A percentile compares a stretch with the other conserved stretches of the same genome.
phyloP scores from a whole-genome alignment of 2,888 invertebrate species.

The Athetis lepigone region DNA sequence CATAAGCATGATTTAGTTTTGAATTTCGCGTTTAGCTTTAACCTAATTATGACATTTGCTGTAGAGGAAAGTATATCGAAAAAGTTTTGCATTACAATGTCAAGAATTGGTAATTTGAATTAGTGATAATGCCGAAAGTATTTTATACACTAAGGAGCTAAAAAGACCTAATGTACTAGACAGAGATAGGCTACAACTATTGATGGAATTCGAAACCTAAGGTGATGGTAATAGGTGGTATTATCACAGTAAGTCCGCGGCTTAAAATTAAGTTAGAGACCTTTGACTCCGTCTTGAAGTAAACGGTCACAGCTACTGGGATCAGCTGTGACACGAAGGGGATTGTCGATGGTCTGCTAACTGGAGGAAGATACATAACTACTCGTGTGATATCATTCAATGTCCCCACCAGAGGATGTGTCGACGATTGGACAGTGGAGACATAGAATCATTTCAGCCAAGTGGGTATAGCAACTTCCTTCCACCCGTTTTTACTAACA shows the following conservation, averaged over 20 bases:
- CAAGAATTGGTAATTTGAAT: background rate
- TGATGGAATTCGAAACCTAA: conserved; percentile 9
- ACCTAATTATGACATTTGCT: background rate
- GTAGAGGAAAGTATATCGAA: background rate
- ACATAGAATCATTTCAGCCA: background rate
- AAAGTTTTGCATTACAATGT: background rate
- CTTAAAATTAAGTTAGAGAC: background rate
- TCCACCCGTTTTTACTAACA: background rate
- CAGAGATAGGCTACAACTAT: conserved; percentile 3
- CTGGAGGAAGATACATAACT: background rate
- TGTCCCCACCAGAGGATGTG: too few species aligned
- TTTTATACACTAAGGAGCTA: background rate
- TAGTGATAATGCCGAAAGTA: background rate
- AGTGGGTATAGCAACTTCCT: background rate
- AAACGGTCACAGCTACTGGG: background rate
- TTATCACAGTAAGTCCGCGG: conserved; percentile 23
- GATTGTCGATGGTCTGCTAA: conserved; percentile 1
- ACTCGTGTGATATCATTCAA: background rate
- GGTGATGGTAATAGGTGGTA: conserved; percentile 16
- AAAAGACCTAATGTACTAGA: background rate
- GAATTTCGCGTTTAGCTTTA: background rate
- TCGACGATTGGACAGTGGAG: background rate
- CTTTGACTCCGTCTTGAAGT: background rate
- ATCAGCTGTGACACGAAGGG: background rate
- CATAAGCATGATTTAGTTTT: background rate